Percentiles rank a stretch among this genome's conserved stretches.
phyloP scores from a whole-genome alignment of 2,113 vertebrate genomes.

The Seriola dumerili region DNA sequence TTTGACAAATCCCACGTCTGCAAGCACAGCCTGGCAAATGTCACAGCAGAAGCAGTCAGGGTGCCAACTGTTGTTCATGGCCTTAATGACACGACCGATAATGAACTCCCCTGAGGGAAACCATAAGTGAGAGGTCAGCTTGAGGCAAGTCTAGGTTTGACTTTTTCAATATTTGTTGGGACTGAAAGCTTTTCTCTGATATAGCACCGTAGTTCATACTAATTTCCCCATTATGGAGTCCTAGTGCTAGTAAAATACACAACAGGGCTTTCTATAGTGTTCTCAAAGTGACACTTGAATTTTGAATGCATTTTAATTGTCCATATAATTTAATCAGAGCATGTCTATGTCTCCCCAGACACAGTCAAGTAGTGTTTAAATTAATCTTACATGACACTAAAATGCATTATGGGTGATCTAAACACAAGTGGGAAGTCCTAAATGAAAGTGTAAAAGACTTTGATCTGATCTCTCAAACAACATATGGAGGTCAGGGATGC shows the following conservation, averaged over 20 bases:
- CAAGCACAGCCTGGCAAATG: slow-evolving; percentile 93
- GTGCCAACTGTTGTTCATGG: slow-evolving; percentile 99
- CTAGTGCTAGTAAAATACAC: slow-evolving; percentile 26
- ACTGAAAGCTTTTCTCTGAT: neutral
- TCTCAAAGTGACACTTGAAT: slow-evolving; percentile 48
- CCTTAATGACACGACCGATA: slow-evolving; percentile 99
- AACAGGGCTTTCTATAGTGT: slow-evolving; percentile 29
- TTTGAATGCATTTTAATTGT: slow-evolving; percentile 45
- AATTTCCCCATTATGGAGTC: neutral
- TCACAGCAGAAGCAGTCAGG: slow-evolving; percentile 98
- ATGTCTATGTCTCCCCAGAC: slow-evolving; percentile 6
- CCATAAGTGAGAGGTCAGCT: slow-evolving; percentile 43
- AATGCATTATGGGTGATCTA: slow-evolving; percentile 31
- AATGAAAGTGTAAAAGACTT: slow-evolving; percentile 17
- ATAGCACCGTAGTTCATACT: slow-evolving; percentile 6
- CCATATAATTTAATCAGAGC: slow-evolving; percentile 43
- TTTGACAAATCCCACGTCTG: slow-evolving; percentile 98
- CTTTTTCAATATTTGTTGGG: slow-evolving; percentile 8
- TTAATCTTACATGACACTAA: slow-evolving; percentile 27
- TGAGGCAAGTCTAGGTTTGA: slow-evolving; percentile 10
- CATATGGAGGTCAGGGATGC: neutral
- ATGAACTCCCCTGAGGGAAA: slow-evolving; percentile 94
- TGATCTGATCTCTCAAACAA: slow-evolving; percentile 19
- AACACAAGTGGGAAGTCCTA: slow-evolving; percentile 24
- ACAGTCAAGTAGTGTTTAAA: slow-evolving; percentile 30